Percentiles rank a stretch among this genome's conserved stretches.
These are phyloP conservation scores for Premnoplex brunnescens DNA, from an alignment of 2,797 vertebrate species.

Conservation along the genomic window DNA sequence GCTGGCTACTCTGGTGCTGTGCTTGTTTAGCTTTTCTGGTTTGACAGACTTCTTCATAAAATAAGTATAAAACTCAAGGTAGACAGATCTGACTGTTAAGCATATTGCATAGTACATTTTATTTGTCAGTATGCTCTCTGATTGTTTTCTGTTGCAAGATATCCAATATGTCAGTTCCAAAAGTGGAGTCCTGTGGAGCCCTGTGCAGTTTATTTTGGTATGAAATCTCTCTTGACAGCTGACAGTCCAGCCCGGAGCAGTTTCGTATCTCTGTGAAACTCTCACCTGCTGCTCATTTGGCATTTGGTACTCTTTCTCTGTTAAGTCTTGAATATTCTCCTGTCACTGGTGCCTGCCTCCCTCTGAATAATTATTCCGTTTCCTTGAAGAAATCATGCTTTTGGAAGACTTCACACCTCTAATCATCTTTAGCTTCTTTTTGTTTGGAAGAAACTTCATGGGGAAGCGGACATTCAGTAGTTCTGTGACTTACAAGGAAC, in stretches of 20 bases:
- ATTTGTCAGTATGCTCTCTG: conserved; percentile 1
- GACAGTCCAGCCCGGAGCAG: background rate
- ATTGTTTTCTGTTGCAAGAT: conserved; percentile 4
- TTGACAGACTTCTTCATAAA: background rate
- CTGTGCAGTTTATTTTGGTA: background rate
- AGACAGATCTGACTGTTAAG: background rate
- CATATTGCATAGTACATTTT: background rate
- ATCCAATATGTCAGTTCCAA: background rate
- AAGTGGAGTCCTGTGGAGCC: background rate
- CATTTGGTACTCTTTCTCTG: background rate
- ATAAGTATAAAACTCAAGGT: background rate
- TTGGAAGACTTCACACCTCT: background rate
- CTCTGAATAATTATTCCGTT: background rate
- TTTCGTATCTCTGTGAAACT: background rate
- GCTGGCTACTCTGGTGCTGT: background rate
- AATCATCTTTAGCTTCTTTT: background rate
- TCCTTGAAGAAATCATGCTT: background rate
- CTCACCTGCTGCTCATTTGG: conserved; percentile 37
- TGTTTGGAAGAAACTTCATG: background rate
- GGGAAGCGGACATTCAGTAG: background rate
- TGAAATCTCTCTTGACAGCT: conserved; percentile 31
- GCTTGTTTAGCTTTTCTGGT: background rate
- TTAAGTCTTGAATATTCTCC: background rate
- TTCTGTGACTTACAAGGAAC: background rate
- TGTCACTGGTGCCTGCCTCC: background rate